Percentiles rank a stretch among this genome's conserved stretches.
Evolutionary conservation across 2,888 invertebrate species (phyloP).

Genomic region (Cosmia trapezina): DNA sequence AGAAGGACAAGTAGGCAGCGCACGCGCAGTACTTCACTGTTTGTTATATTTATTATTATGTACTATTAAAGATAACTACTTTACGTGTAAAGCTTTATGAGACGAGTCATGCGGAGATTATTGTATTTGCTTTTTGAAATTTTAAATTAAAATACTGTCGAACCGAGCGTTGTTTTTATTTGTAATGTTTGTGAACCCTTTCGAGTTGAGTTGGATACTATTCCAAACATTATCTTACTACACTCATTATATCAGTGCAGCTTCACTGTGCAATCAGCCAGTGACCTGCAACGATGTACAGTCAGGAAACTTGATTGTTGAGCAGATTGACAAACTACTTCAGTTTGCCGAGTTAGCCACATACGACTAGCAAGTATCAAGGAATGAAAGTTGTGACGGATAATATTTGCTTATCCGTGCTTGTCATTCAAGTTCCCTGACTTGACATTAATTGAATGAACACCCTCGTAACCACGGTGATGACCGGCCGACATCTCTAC

Average conservation of each 20-base stretch:
- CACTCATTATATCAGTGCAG: background rate
- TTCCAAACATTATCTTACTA: background rate
- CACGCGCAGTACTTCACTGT: conserved; percentile 83
- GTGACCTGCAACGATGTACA: background rate
- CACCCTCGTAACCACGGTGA: too few relatives aligned
- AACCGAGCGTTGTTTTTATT: conserved; percentile 77
- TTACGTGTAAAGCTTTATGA: conserved; percentile 90
- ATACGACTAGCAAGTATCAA: background rate
- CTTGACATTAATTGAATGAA: too few relatives aligned
- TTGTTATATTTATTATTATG: conserved; percentile 89
- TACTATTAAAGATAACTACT: conserved; percentile 87
- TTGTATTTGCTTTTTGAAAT: conserved; percentile 91
- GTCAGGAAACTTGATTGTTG: background rate
- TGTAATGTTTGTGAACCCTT: conserved; percentile 32
- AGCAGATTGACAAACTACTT: background rate
- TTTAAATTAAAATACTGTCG: conserved; percentile 90
- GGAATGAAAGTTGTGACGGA: background rate
- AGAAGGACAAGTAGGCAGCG: conserved; percentile 94
- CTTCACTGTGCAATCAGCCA: background rate
- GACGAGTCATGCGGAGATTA: conserved; percentile 89
- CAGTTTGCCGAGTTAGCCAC: background rate
- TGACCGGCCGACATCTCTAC: too few relatives aligned
- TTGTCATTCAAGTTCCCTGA: too few relatives aligned
- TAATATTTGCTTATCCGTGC: too few relatives aligned
- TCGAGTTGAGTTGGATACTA: background rate